Conservation (phyloP, 2,888 invertebrate genomes). For the Frankliniella fusca region DNA sequence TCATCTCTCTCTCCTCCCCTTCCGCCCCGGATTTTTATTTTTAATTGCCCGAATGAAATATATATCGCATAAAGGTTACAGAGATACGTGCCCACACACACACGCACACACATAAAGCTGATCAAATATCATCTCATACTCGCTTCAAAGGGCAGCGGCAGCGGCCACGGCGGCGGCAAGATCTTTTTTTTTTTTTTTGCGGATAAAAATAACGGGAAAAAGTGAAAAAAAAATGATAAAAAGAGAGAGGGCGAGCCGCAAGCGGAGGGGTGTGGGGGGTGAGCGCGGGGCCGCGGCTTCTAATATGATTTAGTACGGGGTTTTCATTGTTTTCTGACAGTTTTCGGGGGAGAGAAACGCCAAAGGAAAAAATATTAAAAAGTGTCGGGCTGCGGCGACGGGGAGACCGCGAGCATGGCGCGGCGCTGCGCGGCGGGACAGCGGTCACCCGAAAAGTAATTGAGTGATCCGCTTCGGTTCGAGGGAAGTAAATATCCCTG, state of each 20-base stretch:
- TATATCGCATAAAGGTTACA: constrained; percentile 24
- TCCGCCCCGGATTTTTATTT: constrained; percentile 22
- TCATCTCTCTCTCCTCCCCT: not conserved
- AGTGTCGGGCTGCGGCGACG: not conserved
- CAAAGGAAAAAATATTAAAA: not conserved
- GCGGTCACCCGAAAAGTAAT: constrained; percentile 19
- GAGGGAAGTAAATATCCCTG: constrained; percentile 16
- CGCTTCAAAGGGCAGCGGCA: constrained; percentile 16
- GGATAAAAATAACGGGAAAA: not conserved
- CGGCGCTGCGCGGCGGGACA: not conserved
- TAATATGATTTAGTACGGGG: constrained; percentile 13
- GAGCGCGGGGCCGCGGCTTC: not conserved
- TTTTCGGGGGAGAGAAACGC: not conserved
- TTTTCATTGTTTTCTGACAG: constrained; percentile 23
- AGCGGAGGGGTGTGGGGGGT: not conserved
- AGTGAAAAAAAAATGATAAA: not conserved
- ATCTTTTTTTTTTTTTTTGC: constrained; percentile 10
- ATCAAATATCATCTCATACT: constrained; percentile 7
- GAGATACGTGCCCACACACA: not conserved
- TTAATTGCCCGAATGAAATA: constrained; percentile 25
- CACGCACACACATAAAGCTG: constrained; percentile 15
- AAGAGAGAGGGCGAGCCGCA: not conserved
- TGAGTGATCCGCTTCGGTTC: constrained; percentile 18
- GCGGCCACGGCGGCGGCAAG: not conserved
- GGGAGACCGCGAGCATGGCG: not conserved